Evolutionary conservation across 2,797 vertebrate species (phyloP).

Genomic region (Poeciliopsis infans): DNA sequence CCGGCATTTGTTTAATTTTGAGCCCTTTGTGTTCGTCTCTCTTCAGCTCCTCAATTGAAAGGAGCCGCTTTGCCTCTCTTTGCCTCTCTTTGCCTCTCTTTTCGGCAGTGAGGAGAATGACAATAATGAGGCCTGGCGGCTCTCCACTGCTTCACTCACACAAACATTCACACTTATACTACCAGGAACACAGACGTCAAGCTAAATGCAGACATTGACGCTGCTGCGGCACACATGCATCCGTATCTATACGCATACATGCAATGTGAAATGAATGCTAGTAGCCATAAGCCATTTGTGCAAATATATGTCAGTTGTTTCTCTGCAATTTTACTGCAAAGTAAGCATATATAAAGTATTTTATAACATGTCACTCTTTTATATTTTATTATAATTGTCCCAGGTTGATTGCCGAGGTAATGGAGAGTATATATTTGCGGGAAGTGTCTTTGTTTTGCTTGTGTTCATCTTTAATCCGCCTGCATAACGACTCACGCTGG

Average conservation of each 20-base stretch:
- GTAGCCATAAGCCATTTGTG: constrained; percentile 76
- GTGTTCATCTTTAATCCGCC: constrained; percentile 77
- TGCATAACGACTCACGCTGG: constrained; percentile 74
- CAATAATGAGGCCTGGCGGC: constrained; percentile 84
- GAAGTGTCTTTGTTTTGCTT: constrained; percentile 74
- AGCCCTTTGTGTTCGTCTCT: constrained; percentile 77
- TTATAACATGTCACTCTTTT: constrained; percentile 68
- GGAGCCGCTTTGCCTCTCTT: constrained; percentile 75
- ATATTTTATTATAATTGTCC: constrained; percentile 71
- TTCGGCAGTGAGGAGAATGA: constrained; percentile 85
- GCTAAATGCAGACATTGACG: constrained; percentile 50
- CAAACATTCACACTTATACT: constrained; percentile 70
- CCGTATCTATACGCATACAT: constrained; percentile 47
- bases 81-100: constrained; percentile 70
- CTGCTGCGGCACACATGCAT: constrained; percentile 50
- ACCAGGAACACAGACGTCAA: constrained; percentile 61
- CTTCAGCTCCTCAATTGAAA: constrained; percentile 76
- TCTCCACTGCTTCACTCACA: constrained; percentile 76
- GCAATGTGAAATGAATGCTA: constrained; percentile 73
- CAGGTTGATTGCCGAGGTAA: constrained; percentile 66
- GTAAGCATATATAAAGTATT: constrained; percentile 51
- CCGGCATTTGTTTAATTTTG: constrained; percentile 81
- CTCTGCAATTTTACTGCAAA: constrained; percentile 70
- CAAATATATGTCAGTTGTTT: constrained; percentile 61
- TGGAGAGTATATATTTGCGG: constrained; percentile 58